Conservation (phyloP, 2,797 vertebrate genomes). For the Gymnothorax reevesii region DNA sequence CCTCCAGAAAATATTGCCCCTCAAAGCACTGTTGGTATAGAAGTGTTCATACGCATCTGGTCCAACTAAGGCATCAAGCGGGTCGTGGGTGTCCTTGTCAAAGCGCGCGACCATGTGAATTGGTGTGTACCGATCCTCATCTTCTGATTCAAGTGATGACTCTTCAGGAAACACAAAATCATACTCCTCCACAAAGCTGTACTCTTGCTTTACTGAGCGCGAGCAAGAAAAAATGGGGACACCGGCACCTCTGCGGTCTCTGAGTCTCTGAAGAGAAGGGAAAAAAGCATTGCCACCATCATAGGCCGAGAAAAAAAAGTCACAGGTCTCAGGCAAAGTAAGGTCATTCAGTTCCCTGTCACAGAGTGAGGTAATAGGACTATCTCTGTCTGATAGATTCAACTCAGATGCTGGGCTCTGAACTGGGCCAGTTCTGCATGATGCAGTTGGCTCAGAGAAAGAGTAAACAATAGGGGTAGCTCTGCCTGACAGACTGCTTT, state of each 20-base stretch:
- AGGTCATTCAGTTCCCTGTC: slow-evolving; percentile 49
- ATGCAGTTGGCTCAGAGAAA: background rate
- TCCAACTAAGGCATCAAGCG: slow-evolving; percentile 50
- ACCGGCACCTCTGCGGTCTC: slow-evolving; percentile 41
- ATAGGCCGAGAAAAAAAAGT: slow-evolving; percentile 87
- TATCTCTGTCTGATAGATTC: slow-evolving; percentile 36
- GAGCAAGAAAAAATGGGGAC: slow-evolving; percentile 66
- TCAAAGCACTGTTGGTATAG: slow-evolving; percentile 59
- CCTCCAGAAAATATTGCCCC: slow-evolving; percentile 66
- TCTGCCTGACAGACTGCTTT: background rate
- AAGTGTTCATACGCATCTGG: slow-evolving; percentile 80
- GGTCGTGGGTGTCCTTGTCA: slow-evolving; percentile 40
- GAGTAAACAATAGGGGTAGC: background rate
- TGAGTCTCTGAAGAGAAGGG: slow-evolving; percentile 49
- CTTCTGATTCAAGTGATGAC: slow-evolving; percentile 65
- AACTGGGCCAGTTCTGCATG: background rate
- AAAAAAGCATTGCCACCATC: slow-evolving; percentile 66
- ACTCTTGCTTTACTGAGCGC: slow-evolving; percentile 52
- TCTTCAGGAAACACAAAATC: slow-evolving; percentile 82
- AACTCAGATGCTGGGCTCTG: background rate
- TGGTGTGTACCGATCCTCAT: slow-evolving; percentile 44
- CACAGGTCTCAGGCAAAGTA: slow-evolving; percentile 84
- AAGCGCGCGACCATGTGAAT: slow-evolving; percentile 63
- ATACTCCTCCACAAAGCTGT: slow-evolving; percentile 83
- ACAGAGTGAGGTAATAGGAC: slow-evolving; percentile 21